Conservation (phyloP, 1,140 invertebrate species). For the Dendrolimus kikuchii region DNA sequence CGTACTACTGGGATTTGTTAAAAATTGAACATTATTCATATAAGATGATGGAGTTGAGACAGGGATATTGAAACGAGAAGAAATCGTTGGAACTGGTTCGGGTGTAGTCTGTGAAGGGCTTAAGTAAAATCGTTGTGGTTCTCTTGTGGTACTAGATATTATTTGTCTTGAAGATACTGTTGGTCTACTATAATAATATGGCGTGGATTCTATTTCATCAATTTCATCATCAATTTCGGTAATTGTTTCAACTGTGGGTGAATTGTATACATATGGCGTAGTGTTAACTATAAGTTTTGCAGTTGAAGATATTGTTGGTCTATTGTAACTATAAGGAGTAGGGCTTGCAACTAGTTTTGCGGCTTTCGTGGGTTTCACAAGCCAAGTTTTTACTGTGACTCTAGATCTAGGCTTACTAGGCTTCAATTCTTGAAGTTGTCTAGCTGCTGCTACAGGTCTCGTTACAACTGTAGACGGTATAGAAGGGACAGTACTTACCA, state of each 20-base stretch:
- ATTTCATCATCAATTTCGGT: slow-evolving; percentile 6
- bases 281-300: slow-evolving; percentile 7
- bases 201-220: slow-evolving; percentile 2
- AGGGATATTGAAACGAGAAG: slow-evolving; percentile 15
- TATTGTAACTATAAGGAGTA: slow-evolving; percentile 40
- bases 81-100: slow-evolving; percentile 13
- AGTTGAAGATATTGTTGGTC: slow-evolving; percentile 17
- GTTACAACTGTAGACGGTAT: slow-evolving; percentile 39
- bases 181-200: slow-evolving; percentile 22
- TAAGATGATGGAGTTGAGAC: slow-evolving; percentile 16
- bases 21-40: slow-evolving; percentile 21
- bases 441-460: slow-evolving; percentile 49
- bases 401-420: slow-evolving; percentile 45
- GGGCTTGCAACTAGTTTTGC: slow-evolving; percentile 34
- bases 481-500: slow-evolving; percentile 37
- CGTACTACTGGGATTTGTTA: slow-evolving; percentile 34
- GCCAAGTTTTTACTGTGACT: slow-evolving; percentile 62
- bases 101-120: slow-evolving; percentile 21
- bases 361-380: slow-evolving; percentile 50
- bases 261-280: slow-evolving; percentile 18
- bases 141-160: slow-evolving; percentile 15
- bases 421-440: slow-evolving; percentile 40
- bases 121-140: slow-evolving; percentile 23
- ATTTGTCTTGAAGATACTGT: slow-evolving; percentile 19
- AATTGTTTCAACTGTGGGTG: slow-evolving; percentile 11